Percentiles rank a stretch among this genome's conserved stretches.
Evolutionary conservation across 2,888 invertebrate genomes (phyloP).

Genomic region (Xylota sylvarum): DNA sequence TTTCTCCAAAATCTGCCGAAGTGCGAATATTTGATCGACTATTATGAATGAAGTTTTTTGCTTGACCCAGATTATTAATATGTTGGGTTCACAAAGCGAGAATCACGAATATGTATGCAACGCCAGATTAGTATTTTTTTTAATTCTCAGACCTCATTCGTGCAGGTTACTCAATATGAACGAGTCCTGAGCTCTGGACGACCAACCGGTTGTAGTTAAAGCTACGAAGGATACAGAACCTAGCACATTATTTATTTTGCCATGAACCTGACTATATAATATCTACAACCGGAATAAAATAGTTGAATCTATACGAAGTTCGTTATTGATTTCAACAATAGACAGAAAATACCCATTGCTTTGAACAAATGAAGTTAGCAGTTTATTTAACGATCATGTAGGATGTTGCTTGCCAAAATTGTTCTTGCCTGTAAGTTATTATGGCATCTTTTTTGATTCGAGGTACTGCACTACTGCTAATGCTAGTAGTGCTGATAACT

Average conservation of each 20-base stretch:
- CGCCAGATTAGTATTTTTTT: too few relatives aligned
- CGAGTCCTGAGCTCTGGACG: conserved; percentile 20
- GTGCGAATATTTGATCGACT: too few relatives aligned
- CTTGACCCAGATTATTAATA: too few relatives aligned
- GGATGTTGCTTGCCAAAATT: conserved; percentile 17
- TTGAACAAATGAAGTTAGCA: conserved; percentile 35
- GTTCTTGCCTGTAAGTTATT: too few relatives aligned
- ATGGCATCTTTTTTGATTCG: conserved; percentile 24
- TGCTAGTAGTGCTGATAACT: neutral
- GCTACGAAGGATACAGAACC: conserved; percentile 7
- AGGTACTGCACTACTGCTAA: neutral
- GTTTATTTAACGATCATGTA: conserved; percentile 20
- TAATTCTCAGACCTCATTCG: neutral
- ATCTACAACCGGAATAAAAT: conserved; percentile 22
- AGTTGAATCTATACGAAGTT: conserved; percentile 20
- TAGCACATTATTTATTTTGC: conserved; percentile 14
- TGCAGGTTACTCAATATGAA: too few relatives aligned
- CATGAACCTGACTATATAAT: conserved; percentile 14
- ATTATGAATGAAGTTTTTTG: too few relatives aligned
- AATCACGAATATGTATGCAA: too few relatives aligned
- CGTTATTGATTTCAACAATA: conserved; percentile 24
- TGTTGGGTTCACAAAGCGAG: too few relatives aligned
- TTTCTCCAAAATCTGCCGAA: too few relatives aligned
- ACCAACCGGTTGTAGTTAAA: conserved; percentile 40
- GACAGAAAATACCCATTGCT: conserved; percentile 33